Evolutionary conservation across 2,113 vertebrate species (phyloP), one percentile per base, ranked within the genome.

Genomic region (Trogon melanurus): DNA sequence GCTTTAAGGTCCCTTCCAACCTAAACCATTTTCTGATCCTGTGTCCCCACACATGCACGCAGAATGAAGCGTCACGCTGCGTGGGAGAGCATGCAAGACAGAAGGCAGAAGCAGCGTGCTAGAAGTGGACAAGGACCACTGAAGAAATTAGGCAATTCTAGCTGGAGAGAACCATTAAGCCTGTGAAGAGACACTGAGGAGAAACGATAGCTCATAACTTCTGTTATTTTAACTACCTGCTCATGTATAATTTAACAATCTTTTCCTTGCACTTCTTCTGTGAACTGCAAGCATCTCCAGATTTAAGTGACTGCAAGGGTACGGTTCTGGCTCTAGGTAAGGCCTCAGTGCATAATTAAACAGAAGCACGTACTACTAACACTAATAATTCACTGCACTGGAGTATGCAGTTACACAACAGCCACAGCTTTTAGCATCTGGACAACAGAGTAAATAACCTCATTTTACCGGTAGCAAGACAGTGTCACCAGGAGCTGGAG

Each of bases 151-250:
- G 18, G 34, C 57, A 79, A 60, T 85, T 86, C 11, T 30, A 91
- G 34, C 62, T 67, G 58, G 34, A 27, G 6, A 88, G 64, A 94
- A 83, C 53, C 58, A 88, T 79, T 75, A 86, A 64, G 45, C 8
- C 57, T 41, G 57, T 38, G 74, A 95, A 88, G 50, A 91, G 27
- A 69, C 36, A 83, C 67, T 26, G 26, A 89, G 45, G 53, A 92
- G 84, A 96, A 96, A 89, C 60, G 5, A 62, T 72, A 81, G 76
- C 62, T 95, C 71, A 16, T 93, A 92, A 89, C 53, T 92, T 85
- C 65, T 81, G 61, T 87, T 92, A 71, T 95, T 95, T 84, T 93
- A 91, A 79, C 89, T 91, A 69, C 80, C 79, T 73, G 69, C 34
- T 93, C 70, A 89, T 82, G 50, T 76, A 88, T 85, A 93, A 95